Base-by-base conservation (phyloP, 2,888 invertebrate genomes). In the Drosophila prostipennis region DNA sequence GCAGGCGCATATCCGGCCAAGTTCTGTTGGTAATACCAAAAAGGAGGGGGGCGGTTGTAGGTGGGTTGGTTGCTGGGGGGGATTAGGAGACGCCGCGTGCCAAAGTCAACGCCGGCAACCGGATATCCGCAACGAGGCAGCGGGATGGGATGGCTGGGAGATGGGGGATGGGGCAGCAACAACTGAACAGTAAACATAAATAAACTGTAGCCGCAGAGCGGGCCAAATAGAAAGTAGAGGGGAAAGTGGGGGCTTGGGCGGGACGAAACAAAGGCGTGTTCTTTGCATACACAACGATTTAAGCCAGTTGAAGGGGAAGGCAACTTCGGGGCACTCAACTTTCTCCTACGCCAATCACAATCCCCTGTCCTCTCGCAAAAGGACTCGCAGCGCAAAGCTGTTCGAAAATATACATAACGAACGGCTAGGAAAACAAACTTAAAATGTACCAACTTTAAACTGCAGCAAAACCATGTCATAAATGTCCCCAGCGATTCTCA, bases 1-100 rank as follows among this genome's bases (percentile, higher is more conserved):
- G 67, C 67, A 72, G 48, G 68, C 84, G 84, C 80, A 77, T 80
- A 75, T 83, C 84, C 76, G 78, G 74, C 52, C 48, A 54, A 74
- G 71, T 71, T 76, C 63, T 49, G 59, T 58, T 46, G 70, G 51
- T 60, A 53, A 48, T 51, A 34, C 26, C 36, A 11, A 11, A 23
- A 7, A 8, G n/a, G 34, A 23, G 2, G 19, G 1, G 19, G 19
- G 19, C 19, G n/a, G 4, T 26, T 1, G 14, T 14, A 8, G 29
- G 8, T n/a, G n/a, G 34, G 14, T 14, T 3, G 8, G 29, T 29
- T n/a, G 32, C 39, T 75, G 63, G 76, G 36, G 23, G 32, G 69
- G 71, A 82, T 68, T 82, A 69, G 80, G 70, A 59, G 72, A 42
- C 49, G 58, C 54, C 77, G 68, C 70, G 65, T 68, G 80, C 58